Conservation (phyloP, 1,140 invertebrate species). For the Hycleus cichorii region DNA sequence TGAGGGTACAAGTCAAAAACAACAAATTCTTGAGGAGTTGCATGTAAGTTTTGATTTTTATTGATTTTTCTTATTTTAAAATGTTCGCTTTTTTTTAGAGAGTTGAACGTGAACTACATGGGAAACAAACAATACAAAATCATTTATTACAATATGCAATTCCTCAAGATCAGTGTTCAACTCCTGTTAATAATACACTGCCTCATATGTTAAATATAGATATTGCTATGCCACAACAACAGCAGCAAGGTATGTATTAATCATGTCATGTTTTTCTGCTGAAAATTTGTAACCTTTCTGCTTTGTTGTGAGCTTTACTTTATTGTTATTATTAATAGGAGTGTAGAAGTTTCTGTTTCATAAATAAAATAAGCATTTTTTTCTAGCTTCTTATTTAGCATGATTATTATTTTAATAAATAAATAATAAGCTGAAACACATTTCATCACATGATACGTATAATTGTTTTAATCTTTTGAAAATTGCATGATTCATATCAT, state of each 20-base stretch:
- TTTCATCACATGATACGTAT: too few relatives aligned
- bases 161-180: slow-evolving; percentile 33
- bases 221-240: slow-evolving; percentile 33
- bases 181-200: slow-evolving; percentile 32
- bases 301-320: slow-evolving; percentile 9
- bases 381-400: background rate
- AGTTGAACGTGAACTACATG: slow-evolving; percentile 66
- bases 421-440: too few relatives aligned
- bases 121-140: slow-evolving; percentile 46
- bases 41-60: slow-evolving; percentile 45
- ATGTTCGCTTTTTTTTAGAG: slow-evolving; percentile 43
- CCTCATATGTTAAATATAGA: slow-evolving; percentile 37
- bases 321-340: slow-evolving; percentile 2
- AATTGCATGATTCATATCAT: too few relatives aligned
- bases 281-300: slow-evolving; percentile 7
- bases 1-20: slow-evolving; percentile 63
- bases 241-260: slow-evolving; percentile 30
- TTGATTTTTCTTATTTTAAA: background rate
- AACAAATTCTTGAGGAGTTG: slow-evolving; percentile 71
- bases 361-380: background rate
- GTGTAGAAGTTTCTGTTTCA: background rate
- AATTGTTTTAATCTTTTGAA: too few relatives aligned
- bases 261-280: slow-evolving; percentile 1
- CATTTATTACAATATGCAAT: slow-evolving; percentile 39
- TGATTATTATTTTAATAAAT: background rate